Base-by-base conservation (phyloP, 2,888 invertebrate species). In the Rhingia campestris region DNA sequence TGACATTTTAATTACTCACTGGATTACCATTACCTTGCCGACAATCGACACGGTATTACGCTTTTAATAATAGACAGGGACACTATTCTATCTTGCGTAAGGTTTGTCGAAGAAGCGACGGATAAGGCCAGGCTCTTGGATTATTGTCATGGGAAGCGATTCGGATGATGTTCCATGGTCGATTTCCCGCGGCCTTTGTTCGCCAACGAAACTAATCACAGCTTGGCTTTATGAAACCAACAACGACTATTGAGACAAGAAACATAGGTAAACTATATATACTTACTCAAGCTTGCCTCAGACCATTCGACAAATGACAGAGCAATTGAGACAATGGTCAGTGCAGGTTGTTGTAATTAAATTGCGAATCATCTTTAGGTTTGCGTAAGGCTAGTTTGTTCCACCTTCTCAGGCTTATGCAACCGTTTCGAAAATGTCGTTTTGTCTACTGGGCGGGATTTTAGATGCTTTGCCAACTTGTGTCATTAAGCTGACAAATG, bases 81-180 rank as follows among this genome's bases (percentile, higher is more conserved):
- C 22, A 22, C 22, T 33, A 32, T 59, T 14, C 12, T 41, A 22
- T 67, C 12, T 14, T 49, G 12, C 12, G 6, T 14, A 22, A 12
- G 14, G n/a, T 14, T 33, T 54, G 41, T 6, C 9, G 10, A 54
- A 66, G 66, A 51, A 14, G 58, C 35, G 32, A 22, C 22, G 39
- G 51, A 4, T 5, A 41, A 49, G 41, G 7, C 9, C 35, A 43
- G 22, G 49, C 37, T 51, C 6, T 39, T 56, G 56, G 73, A 73
- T 82, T 77, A 82, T 22, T 77, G 73, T 82, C 77, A 82, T 82
- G 81, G 77, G 81, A 82, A 82, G 63, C 81, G 43, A 63, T 73
- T 69, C 22, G 30, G 45, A 67, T 59, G 49, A 82, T 82, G 58
- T 53, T 59, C 77, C 63, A 67, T 73, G 77, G 82, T 82, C 82